Evolutionary conservation across 92 coral and sea anemone species (phyloP).

Genomic region (Porites rus): DNA sequence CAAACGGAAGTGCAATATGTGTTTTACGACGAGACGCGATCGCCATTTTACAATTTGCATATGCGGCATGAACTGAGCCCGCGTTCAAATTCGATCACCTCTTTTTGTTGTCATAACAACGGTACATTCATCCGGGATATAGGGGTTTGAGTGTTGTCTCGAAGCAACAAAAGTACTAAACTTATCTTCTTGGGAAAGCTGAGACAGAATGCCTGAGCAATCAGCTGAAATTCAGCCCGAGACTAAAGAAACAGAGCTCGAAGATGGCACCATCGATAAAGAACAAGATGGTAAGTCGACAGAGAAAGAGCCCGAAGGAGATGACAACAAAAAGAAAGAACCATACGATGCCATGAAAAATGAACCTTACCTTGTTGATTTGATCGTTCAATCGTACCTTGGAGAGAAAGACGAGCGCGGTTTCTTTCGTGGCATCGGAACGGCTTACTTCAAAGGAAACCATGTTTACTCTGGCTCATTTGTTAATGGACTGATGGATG

Average conservation of each 20-base stretch:
- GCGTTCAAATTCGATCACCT: not conserved
- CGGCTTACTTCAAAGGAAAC: conserved; percentile 91
- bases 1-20: conserved; percentile 30
- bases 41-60: conserved; percentile 30
- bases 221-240: conserved; percentile 51
- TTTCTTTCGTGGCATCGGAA: conserved; percentile 92
- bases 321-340: conserved; percentile 27
- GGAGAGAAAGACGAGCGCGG: conserved; percentile 98
- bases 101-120: conserved; percentile 37
- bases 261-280: conserved; percentile 42
- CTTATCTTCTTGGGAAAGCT: not conserved
- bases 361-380: conserved; percentile 80
- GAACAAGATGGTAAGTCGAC: conserved; percentile 40
- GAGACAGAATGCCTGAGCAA: conserved; percentile 65
- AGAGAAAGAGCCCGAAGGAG: conserved; percentile 41
- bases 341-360: conserved; percentile 96
- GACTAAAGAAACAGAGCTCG: conserved; percentile 36
- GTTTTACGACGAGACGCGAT: not conserved
- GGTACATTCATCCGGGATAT: conserved; percentile 42
- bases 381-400: conserved; percentile 90
- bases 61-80: conserved; percentile 33
- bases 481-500: conserved; percentile 88
- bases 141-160: not conserved
- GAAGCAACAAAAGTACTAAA: conserved; percentile 4
- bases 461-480: conserved; percentile 91